Conservation (phyloP, 2,113 vertebrate genomes). For the Globicephala melas region DNA sequence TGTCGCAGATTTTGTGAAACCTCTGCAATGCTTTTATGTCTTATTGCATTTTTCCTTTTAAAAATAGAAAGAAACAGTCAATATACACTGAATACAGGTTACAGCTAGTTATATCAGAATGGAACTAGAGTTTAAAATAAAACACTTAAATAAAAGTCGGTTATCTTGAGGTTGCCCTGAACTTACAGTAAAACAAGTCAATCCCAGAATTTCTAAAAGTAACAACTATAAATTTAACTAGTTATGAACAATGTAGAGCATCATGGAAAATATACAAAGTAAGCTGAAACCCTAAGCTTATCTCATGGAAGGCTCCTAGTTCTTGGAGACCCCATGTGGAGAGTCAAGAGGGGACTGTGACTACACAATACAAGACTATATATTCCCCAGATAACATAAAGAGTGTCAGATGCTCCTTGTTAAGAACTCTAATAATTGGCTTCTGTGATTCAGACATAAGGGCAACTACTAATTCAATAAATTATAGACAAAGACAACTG, state of each 20-base stretch:
- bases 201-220: neutral
- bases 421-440: neutral
- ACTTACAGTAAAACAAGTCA: neutral
- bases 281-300: neutral
- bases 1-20: slow-evolving; percentile 91
- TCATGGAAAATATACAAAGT: neutral
- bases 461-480: neutral
- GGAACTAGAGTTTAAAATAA: slow-evolving; percentile 8
- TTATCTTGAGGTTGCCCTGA: neutral
- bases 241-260: neutral
- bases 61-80: slow-evolving; percentile 46
- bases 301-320: neutral
- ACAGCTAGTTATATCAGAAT: neutral
- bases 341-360: neutral
- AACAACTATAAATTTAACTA: neutral
- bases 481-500: neutral
- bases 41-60: slow-evolving; percentile 87
- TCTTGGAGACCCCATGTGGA: neutral
- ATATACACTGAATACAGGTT: neutral
- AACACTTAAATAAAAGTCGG: neutral
- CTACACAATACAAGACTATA: neutral
- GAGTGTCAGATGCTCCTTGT: neutral
- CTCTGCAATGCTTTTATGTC: slow-evolving; percentile 94
- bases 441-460: neutral
- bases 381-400: neutral